These are phyloP conservation scores for Zygaena filipendulae DNA, from an alignment of 2,888 invertebrate species.

Conservation along the genomic window DNA sequence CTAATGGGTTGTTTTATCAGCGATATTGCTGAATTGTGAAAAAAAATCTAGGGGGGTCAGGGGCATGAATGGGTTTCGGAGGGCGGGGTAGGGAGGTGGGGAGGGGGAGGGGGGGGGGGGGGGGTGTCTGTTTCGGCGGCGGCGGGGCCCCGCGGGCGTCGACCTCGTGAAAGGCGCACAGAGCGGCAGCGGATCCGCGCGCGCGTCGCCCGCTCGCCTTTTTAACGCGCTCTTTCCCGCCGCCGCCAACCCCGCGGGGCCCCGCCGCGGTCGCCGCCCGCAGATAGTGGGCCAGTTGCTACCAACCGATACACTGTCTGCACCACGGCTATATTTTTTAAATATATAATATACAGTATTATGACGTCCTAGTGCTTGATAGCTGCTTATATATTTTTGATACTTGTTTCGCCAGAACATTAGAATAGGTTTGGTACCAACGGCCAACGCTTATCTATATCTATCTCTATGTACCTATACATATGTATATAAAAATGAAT, in stretches of 20 bases:
- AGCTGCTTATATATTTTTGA: too few relatives aligned
- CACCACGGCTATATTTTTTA: constrained; percentile 28
- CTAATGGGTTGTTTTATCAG: too few relatives aligned
- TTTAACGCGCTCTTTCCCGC: constrained; percentile 60
- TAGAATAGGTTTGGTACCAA: too few relatives aligned
- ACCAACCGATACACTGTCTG: constrained; percentile 57
- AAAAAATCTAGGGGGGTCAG: constrained; percentile 31
- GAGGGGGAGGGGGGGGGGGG: constrained; percentile 21
- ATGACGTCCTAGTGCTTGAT: too few relatives aligned
- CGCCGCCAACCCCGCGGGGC: constrained; percentile 60
- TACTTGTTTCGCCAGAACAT: too few relatives aligned
- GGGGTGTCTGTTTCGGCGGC: constrained; percentile 42
- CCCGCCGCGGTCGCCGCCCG: constrained; percentile 65
- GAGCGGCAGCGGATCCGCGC: constrained; percentile 38
- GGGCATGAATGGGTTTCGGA: constrained; percentile 22
- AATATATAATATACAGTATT: constrained; percentile 12
- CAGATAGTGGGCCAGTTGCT: constrained; percentile 57
- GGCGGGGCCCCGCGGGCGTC: constrained; percentile 58
- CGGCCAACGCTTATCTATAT: too few relatives aligned
- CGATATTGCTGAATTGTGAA: constrained; percentile 30
- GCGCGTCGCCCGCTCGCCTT: constrained; percentile 57
- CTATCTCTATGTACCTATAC: too few relatives aligned
- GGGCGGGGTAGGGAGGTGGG: constrained; percentile 28
- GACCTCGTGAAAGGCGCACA: constrained; percentile 62
- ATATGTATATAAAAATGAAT: too few relatives aligned